Evolutionary conservation across 2,113 vertebrate genomes (phyloP).

Genomic region (Pteronura brasiliensis): DNA sequence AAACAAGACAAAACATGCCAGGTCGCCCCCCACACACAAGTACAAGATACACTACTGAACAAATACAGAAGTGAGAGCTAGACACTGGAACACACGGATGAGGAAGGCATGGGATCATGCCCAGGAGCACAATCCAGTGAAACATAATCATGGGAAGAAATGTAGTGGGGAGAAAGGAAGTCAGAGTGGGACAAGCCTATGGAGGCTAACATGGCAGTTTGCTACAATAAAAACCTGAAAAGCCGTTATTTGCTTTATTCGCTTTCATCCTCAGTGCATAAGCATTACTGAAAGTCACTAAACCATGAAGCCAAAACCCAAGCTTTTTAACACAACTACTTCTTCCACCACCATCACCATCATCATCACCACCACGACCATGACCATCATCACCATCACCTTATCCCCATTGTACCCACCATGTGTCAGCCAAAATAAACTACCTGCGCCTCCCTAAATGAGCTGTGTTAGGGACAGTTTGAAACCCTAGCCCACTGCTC

Average conservation of each 20-base stretch:
- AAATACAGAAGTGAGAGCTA: background rate
- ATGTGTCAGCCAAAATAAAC: background rate
- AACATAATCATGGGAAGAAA: background rate
- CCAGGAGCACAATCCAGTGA: no score
- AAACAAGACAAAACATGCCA: background rate
- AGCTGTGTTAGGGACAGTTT: no score
- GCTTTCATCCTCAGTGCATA: background rate
- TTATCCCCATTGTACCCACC: background rate
- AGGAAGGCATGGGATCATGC: background rate
- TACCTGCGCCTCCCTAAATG: background rate
- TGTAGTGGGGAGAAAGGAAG: background rate
- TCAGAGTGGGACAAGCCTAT: no score
- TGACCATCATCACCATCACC: no score
- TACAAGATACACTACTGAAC: background rate
- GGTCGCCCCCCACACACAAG: background rate
- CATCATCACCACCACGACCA: rapidly evolving
- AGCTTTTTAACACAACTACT: background rate
- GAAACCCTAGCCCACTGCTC: background rate
- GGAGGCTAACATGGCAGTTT: background rate
- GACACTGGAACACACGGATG: background rate
- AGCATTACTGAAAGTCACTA: background rate
- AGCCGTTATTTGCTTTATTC: background rate
- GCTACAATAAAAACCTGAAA: background rate
- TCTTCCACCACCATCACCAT: no score
- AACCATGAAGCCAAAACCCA: background rate